These are phyloP conservation scores for Dione juno DNA, from an alignment of 2,888 invertebrate genomes.

Conservation along the genomic window DNA sequence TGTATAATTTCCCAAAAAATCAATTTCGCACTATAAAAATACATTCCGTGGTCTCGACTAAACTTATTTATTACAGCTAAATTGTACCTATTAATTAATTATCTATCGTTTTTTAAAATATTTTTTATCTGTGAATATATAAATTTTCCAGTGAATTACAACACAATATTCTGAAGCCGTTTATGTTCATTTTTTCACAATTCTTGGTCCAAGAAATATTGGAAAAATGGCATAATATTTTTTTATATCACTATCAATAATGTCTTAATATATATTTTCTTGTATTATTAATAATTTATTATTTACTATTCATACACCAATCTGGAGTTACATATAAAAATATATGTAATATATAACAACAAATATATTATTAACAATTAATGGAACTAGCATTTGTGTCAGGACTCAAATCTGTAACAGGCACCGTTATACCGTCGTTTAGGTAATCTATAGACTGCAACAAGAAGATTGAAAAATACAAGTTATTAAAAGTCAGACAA, in stretches of 20 bases:
- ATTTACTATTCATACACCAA: not conserved
- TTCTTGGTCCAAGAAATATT: conserved; percentile 1
- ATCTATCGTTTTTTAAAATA: too few relatives aligned
- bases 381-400: conserved; percentile 15
- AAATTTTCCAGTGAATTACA: too few relatives aligned
- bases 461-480: not conserved
- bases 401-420: conserved; percentile 6
- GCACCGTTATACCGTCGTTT: not conserved
- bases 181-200: not conserved
- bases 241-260: too few relatives aligned
- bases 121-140: too few relatives aligned
- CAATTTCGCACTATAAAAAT: conserved; percentile 27
- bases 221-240: too few relatives aligned
- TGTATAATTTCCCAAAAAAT: conserved; percentile 28
- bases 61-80: not conserved
- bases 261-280: too few relatives aligned
- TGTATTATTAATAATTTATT: not conserved
- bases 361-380: conserved; percentile 9
- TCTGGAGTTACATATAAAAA: conserved; percentile 7
- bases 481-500: too few relatives aligned
- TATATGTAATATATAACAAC: conserved; percentile 20
- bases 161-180: not conserved
- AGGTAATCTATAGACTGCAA: not conserved
- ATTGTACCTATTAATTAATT: not conserved
- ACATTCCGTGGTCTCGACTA: not conserved